Evolutionary conservation across 2,113 vertebrate species (phyloP), one percentile per base, ranked within the genome.

Genomic region (Morone saxatilis): DNA sequence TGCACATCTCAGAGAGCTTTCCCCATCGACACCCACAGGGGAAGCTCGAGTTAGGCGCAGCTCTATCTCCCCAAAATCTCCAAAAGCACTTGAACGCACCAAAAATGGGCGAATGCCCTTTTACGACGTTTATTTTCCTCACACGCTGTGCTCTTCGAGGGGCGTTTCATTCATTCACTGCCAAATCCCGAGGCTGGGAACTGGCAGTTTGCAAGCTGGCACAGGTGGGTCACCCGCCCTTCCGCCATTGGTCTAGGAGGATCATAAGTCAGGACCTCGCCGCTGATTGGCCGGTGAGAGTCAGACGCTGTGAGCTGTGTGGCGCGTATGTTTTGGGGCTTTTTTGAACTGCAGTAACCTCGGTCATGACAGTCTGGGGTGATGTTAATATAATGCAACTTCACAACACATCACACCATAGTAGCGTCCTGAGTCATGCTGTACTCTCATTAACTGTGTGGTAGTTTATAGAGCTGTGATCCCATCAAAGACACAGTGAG

Each of bases 291-390:
- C 3, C 43, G 76, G 5, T 1, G 13, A 7, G 3, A 47, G 84
- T 93, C 92, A 89, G 75, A 81, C 84, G 91, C 91, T 89, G 47
- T 6, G 78, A 48, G 22, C 38, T 14, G 71, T 36, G 40, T 59
- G 76, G 78, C 54, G 77, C 69, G 76, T 43, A 65, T 31, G 20
- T 50, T 59, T 59, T 71, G 36, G 11, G 5, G 45, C 11, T 47
- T 10, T n/a, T 41, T 56, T 93, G 91, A 92, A 86, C 92, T 65
- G 47, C 7, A 90, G 83, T 92, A 87, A 93, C 91, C 90, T 60
- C 38, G 10, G 53, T 62, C 76, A 61, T 71, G 50, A 43, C 70
- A 14, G 19, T 14, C 50, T 76, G 80, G 71, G 78, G 81, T 76
- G 81, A 80, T 60, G 50, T 6, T 72, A 16, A 38, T 68, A 40